Base-by-base conservation (phyloP, 64 coral and sea anemone genomes). In the Montipora capricornis region DNA sequence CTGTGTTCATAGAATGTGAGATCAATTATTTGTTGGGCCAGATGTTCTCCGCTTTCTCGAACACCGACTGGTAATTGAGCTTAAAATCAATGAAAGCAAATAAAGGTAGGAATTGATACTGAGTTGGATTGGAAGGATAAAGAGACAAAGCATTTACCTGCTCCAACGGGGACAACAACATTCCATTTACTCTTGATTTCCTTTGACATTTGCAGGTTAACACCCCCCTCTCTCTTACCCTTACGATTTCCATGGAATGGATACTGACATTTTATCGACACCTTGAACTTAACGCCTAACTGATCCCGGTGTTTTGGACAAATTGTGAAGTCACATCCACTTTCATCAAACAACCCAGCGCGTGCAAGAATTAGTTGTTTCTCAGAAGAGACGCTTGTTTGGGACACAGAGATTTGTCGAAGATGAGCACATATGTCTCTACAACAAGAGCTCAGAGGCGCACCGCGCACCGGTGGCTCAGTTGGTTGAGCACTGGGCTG, bases 341-440 rank as follows among this genome's bases (percentile, higher is more conserved):
- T 11, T 58, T 81, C 79, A 82, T 82, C 79, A 59, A 55, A 82
- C 77, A 80, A 55, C 44, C 77, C 77, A 0, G 49, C 29, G 51
- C 77, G 77, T 17, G 77, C 77, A 3, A 82, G 51, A 20, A 82
- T 80, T 47, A 80, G 77, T 29, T 82, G 5, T 55, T 81, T 81
- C 49, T 81, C 79, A 55, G 79, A 81, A 29, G 51, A 47, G 45
- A 80, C 77, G 4, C 77, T 2, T 6, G 46, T 49, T 80, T 80
- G 77, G n/a, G 47, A 12, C 15, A 80, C 77, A 55, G 11, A 17
- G 16, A 80, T 20, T 49, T 79, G 44, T 79, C 77, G 13, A 79
- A 81, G 46, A 81, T 81, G 45, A 58, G 49, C 49, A 14, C 52
- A 3, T 60, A 81, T 60, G 8, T 59, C 58, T 14, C 17, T 59